Evolutionary conservation across 2,888 invertebrate species (phyloP), one percentile per base, ranked within the genome.

Genomic region (Fragum sueziense): DNA sequence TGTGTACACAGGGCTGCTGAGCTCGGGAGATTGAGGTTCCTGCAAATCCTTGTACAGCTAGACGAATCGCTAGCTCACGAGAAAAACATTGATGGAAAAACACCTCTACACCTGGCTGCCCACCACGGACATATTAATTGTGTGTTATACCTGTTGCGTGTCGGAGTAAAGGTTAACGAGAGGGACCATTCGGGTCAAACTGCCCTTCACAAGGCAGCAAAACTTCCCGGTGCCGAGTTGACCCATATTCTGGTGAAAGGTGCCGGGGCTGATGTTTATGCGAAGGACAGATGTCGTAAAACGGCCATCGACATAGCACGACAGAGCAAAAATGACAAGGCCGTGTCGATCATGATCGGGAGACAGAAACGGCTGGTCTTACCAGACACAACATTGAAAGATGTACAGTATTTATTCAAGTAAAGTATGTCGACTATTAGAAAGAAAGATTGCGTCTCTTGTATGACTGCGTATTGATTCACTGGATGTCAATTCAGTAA

Each of bases 201-300:
- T 9, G 34, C 62, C 1, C 62, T 62, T 37, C 62, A 62, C n/a
- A 34, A 34, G n/a, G 62, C 62, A 62, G 62, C 62, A 62, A 11
- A n/a, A 6, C 25, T 62, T 34, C 17, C 62, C 22, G 22, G 2
- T n/a, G 37, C 62, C 9, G n/a, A 62, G 17, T 17, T 62, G 4
- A n/a, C 37, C 1, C 62, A 62, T 25, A 20, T 62, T 20, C 62
- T 62, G 33, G 14, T 62, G 4, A 20, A 17, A 33, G 34, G 29
- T 29, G 62, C 34, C n/a, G 37, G 37, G 14, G 62, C 62, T 14
- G 62, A 62, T 34, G 17, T 62, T 17, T 34, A 62, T n/a, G 2
- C 22, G 11, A n/a, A 62, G 22, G 62, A 62, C 22, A 62, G n/a
- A n/a, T 6, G 17, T 17, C 17, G 62, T 0, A 9, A 34, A 34